Base-by-base conservation (phyloP, 1,140 invertebrate species). In the Hyles vespertilio region DNA sequence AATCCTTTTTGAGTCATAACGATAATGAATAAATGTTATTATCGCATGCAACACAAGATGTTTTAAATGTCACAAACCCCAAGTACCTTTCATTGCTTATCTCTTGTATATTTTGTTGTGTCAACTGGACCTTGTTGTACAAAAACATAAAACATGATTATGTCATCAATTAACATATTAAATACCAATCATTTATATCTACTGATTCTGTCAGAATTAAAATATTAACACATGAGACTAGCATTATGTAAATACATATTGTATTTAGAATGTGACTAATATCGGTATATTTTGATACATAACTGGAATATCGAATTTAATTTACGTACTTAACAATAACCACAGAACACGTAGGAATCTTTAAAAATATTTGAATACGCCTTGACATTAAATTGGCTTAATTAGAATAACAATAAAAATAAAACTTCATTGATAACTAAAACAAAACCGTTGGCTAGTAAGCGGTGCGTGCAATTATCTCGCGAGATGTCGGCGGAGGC, bases 401-500 rank as follows among this genome's bases (percentile, higher is more conserved):
- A 40, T 8, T 40, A 5, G 5, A 40, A 5, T 40, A 40, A 40
- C 36, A 40, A 40, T 40, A 40, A 5, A 40, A 40, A 40, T 40
- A 40, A 40, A 40, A 40, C 36, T 40, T 40, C 36, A 40, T 40
- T 40, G 36, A 40, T 40, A 40, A 40, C 36, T 40, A 40, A 40
- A 40, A 40, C 36, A 40, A 40, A 40, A 40, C 4, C 36, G 4
- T 40, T 40, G 36, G 4, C 5, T 40, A 5, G 36, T 48, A 11
- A 51, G 7, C 33, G 10, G 22, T 44, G 47, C 45, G 58, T 49
- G 53, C 10, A 46, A 56, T 58, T 51, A 50, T 43, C 52, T 47
- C 44, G 57, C 62, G 52, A 22, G 51, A 52, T 58, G 50, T 46
- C 56, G 58, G 8, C 56, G 36, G 56, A 53, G 44, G 63, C 58